A percentile compares a stretch with the other conserved stretches of the same genome.
Evolutionary conservation across 2,888 invertebrate species (phyloP).

Genomic region (Malthinus seriepunctatus): DNA sequence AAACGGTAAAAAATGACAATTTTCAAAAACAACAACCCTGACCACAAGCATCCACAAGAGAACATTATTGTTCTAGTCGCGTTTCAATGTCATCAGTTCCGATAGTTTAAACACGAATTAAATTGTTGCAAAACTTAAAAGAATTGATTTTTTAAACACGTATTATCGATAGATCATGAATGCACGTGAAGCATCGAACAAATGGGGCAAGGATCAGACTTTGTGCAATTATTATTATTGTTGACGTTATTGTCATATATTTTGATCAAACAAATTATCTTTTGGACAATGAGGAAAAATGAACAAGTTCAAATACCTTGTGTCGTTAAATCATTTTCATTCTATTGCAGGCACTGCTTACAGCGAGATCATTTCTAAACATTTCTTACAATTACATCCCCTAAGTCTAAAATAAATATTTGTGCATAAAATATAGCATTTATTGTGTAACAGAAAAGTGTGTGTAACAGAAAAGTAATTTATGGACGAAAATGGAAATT

Average conservation of each 20-base stretch:
- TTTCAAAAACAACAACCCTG: slow-evolving; percentile 13
- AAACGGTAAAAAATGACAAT: background rate
- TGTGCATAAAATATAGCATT: too few species aligned
- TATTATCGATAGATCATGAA: slow-evolving; percentile 4
- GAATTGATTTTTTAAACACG: slow-evolving; percentile 11
- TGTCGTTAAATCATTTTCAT: too few species aligned
- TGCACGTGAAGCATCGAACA: slow-evolving; percentile 25
- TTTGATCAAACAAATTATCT: too few species aligned
- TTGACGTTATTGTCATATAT: background rate
- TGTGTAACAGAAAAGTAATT: too few species aligned
- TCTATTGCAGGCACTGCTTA: too few species aligned
- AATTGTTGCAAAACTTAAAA: background rate
- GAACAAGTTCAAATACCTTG: background rate
- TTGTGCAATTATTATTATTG: slow-evolving; percentile 8
- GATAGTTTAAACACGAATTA: slow-evolving; percentile 22
- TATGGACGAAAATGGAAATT: too few species aligned
- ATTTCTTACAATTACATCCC: too few species aligned
- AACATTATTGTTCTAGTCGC: slow-evolving; percentile 9
- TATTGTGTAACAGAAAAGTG: too few species aligned
- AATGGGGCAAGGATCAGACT: slow-evolving; percentile 39
- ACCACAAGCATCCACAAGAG: too few species aligned
- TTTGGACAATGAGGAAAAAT: background rate
- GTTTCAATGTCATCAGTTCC: slow-evolving; percentile 39
- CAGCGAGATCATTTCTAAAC: too few species aligned
- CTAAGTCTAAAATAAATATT: too few species aligned